A percentile compares a stretch with the other conserved stretches of the same genome.
Evolutionary conservation across 1,140 invertebrate genomes (phyloP).

Genomic region (Anadara kagoshimensis): DNA sequence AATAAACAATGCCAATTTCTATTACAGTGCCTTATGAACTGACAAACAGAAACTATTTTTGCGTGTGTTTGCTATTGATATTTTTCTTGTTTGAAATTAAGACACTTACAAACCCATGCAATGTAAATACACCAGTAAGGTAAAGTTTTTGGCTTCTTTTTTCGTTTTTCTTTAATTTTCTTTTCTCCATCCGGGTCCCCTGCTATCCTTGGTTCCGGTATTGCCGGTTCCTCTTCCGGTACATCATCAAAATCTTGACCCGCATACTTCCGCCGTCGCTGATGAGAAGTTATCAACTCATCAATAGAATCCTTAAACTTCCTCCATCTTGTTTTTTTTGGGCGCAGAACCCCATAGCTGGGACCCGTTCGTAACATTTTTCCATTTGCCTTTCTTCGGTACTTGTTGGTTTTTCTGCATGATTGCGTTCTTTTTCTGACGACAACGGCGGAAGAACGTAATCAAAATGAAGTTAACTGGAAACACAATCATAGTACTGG

Average conservation of each 20-base stretch:
- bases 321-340: conserved; percentile 31
- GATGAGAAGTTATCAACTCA: conserved; percentile 56
- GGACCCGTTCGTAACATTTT: conserved; percentile 48
- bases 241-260: conserved; percentile 37
- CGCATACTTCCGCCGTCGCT: conserved; percentile 50
- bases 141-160: conserved; percentile 64
- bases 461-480: conserved; percentile 67
- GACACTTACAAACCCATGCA: conserved; percentile 68
- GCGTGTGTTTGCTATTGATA: too few species aligned
- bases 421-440: conserved; percentile 61
- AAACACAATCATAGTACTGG: conserved; percentile 69
- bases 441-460: conserved; percentile 67
- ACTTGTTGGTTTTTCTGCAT: conserved; percentile 54
- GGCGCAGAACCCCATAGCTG: conserved; percentile 30
- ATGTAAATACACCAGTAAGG: conserved; percentile 71
- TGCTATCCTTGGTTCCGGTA: conserved; percentile 32
- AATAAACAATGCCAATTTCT: too few species aligned
- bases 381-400: conserved; percentile 58
- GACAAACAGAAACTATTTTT: too few species aligned
- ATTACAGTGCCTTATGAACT: too few species aligned
- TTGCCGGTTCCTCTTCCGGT: conserved; percentile 34
- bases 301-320: conserved; percentile 62
- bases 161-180: conserved; percentile 47
- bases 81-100: too few species aligned
- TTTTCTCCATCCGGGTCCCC: conserved; percentile 39